A percentile compares a stretch with the other conserved stretches of the same genome.
Conservation (phyloP, 2,797 vertebrate species). For the Hydrolagus colliei region DNA sequence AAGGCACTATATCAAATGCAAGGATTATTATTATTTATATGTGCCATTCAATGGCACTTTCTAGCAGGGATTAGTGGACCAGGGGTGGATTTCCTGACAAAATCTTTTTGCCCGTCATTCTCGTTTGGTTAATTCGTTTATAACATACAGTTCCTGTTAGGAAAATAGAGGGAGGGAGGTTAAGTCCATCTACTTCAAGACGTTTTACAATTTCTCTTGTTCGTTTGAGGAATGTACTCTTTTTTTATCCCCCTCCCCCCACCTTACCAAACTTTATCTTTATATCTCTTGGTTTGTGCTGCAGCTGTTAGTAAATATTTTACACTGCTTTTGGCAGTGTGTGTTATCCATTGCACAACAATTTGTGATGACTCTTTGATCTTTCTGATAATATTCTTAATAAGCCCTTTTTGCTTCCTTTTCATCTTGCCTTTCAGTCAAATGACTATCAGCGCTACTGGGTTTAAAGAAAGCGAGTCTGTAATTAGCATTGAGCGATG, state of each 20-base stretch:
- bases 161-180: background rate
- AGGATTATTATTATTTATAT: too few relatives aligned
- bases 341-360: background rate
- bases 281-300: background rate
- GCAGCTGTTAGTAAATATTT: background rate
- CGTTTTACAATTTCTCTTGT: background rate
- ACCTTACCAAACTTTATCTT: background rate
- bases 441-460: background rate
- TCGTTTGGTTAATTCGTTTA: too few relatives aligned
- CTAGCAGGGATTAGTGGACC: too few relatives aligned
- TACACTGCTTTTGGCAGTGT: background rate
- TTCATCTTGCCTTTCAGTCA: background rate
- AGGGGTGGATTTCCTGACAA: too few relatives aligned
- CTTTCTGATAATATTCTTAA: background rate
- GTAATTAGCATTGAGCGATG: too few relatives aligned
- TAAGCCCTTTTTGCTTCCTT: background rate
- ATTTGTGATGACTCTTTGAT: background rate
- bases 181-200: background rate
- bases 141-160: background rate
- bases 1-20: too few relatives aligned
- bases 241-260: background rate
- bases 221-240: background rate
- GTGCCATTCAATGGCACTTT: too few relatives aligned
- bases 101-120: too few relatives aligned
- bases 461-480: too few relatives aligned